These are phyloP conservation scores for Saccostrea glomerata DNA, from an alignment of 1,140 invertebrate genomes.

Conservation along the genomic window DNA sequence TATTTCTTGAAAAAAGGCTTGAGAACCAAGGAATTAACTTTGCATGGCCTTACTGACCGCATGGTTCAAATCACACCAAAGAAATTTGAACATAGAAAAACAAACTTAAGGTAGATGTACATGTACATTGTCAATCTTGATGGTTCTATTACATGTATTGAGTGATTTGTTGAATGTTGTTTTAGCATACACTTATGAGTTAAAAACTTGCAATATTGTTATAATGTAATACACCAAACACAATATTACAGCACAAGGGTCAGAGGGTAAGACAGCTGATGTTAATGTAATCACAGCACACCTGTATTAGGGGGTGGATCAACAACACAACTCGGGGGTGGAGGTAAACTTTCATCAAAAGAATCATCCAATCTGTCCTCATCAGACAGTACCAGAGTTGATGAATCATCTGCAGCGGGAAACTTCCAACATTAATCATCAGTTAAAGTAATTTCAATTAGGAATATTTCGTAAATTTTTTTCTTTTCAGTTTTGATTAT, in stretches of 20 bases:
- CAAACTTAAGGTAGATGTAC: too few relatives aligned
- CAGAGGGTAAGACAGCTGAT: slow-evolving; percentile 16
- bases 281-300: slow-evolving; percentile 41
- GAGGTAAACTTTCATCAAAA: slow-evolving; percentile 32
- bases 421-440: slow-evolving; percentile 25
- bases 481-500: too few relatives aligned
- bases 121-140: too few relatives aligned
- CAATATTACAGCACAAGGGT: slow-evolving; percentile 2
- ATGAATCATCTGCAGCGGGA: slow-evolving; percentile 29
- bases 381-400: slow-evolving; percentile 20
- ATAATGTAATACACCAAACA: not conserved
- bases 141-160: too few relatives aligned
- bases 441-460: not conserved
- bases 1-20: too few relatives aligned
- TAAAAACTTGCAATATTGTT: not conserved
- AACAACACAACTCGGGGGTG: slow-evolving; percentile 23
- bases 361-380: slow-evolving; percentile 23
- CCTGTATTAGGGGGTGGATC: slow-evolving; percentile 36
- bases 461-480: not conserved
- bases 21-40: too few relatives aligned
- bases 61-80: too few relatives aligned
- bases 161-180: too few relatives aligned
- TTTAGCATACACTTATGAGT: not conserved
- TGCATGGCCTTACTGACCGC: too few relatives aligned
- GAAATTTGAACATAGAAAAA: too few relatives aligned